phyloP scores from a whole-genome alignment of 2,797 vertebrate genomes.

The Rhabdophis nuchalis region DNA sequence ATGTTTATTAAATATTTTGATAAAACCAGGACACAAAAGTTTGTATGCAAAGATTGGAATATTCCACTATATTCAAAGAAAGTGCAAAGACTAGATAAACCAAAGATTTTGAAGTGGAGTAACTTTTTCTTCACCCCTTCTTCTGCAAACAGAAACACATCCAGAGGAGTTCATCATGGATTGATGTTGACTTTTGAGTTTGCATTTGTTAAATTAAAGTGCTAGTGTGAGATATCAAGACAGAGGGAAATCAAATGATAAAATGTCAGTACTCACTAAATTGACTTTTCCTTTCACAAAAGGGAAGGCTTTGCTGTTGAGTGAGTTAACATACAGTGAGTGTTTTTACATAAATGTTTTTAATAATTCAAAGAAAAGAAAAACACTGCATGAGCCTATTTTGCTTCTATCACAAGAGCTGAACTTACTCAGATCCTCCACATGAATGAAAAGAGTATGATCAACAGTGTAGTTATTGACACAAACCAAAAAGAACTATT shows the following conservation, averaged over 20 bases:
- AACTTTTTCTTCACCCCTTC: no score
- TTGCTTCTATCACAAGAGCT: neutral
- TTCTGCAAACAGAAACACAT: neutral
- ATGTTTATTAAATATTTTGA: neutral
- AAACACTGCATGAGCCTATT: neutral
- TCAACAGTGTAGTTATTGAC: neutral
- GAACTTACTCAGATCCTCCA: neutral
- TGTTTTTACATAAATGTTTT: conserved; percentile 6
- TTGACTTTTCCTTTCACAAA: neutral
- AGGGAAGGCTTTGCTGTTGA: neutral
- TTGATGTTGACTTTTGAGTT: neutral
- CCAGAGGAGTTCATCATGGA: neutral
- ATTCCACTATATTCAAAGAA: neutral
- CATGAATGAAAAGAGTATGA: neutral
- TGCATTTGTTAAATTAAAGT: neutral
- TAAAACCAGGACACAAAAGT: neutral
- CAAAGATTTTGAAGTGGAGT: neutral
- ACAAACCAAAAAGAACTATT: conserved; percentile 20
- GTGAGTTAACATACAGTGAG: neutral
- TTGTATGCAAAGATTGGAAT: neutral
- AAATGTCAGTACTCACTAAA: neutral
- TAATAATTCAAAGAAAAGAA: neutral
- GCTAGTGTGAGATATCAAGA: neutral
- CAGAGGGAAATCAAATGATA: neutral
- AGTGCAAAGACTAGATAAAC: neutral